A percentile compares a stretch with the other conserved stretches of the same genome.
Evolutionary conservation across 2,797 vertebrate genomes (phyloP).

Genomic region (Jordanella pulchra): DNA sequence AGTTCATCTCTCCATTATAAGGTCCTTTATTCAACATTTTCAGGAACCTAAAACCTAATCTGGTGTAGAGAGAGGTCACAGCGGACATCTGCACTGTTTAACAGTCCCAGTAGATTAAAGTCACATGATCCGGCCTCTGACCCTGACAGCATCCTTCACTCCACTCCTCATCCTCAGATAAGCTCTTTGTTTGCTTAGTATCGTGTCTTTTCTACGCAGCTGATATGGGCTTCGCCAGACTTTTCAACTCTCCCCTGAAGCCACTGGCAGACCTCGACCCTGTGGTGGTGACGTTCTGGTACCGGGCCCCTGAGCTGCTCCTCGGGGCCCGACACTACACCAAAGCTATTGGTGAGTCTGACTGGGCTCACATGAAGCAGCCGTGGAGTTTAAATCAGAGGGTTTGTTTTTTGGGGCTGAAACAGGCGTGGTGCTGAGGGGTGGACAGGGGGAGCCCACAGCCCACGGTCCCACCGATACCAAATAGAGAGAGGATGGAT

Average conservation of each 20-base stretch:
- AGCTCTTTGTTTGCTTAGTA: constrained; percentile 11
- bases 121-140: not conserved
- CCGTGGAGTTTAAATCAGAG: not conserved
- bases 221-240: constrained; percentile 98
- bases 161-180: constrained; percentile 2
- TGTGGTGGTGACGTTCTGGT: constrained; percentile 99
- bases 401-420: not conserved
- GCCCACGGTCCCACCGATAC: no score
- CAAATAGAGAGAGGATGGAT: no score
- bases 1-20: not conserved
- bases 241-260: constrained; percentile 99
- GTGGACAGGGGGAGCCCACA: not conserved
- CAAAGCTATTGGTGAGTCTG: constrained; percentile 94
- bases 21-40: not conserved
- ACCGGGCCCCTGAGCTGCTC: constrained; percentile 95
- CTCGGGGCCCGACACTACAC: constrained; percentile 97
- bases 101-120: not conserved
- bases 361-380: not conserved
- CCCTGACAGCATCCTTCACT: constrained; percentile 20
- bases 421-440: not conserved
- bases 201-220: constrained; percentile 70
- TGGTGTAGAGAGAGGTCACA: not conserved
- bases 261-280: constrained; percentile 98
- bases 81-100: not conserved
- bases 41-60: not conserved